Evolutionary conservation across 2,888 invertebrate species (phyloP), one percentile per base, ranked within the genome.

Genomic region (Litoditis marina): DNA sequence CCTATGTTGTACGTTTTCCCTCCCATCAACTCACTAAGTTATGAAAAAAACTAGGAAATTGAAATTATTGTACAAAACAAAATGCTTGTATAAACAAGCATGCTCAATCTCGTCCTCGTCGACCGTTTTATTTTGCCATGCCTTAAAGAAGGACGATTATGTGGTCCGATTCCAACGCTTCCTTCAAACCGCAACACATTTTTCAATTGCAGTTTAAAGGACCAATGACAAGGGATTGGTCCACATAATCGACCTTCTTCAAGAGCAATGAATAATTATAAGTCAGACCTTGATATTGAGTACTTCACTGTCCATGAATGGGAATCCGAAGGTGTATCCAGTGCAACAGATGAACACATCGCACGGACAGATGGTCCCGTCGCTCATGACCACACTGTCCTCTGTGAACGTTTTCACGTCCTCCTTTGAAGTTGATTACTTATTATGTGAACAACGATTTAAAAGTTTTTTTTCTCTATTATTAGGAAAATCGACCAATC

Each of bases 321-420:
- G 84, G 69, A 85, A 85, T 1, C 81, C 83, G 68, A 85, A 85
- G 2, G 73, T 74, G 73, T 85, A 85, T 22, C 84, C 82, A 32
- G 82, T 82, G 65, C 77, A 74, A 8, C 73, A 60, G 50, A 82
- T 83, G 39, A 85, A 84, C 0, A 84, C 84, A 59, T 82, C 82
- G 22, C 79, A 73, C 22, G 68, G 60, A 60, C 77, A 79, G 51
- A 65, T 66, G 34, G 69, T 65, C 28, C 80, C 82, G 39, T 71
- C 74, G 44, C 71, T 77, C 19, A 80, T 96, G 19, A 96, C 96
- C 77, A 98, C 88, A 36, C 94, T 94, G 61, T 96, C 95, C 69
- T 96, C 96, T 39, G 95, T 94, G 80, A 98, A 87, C 87, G 95
- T 96, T 85, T 99, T 98, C 95, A 99, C 98, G 67, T 98, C 95